Evolutionary conservation across 2,888 invertebrate species (phyloP).

Genomic region (Empis livida): DNA sequence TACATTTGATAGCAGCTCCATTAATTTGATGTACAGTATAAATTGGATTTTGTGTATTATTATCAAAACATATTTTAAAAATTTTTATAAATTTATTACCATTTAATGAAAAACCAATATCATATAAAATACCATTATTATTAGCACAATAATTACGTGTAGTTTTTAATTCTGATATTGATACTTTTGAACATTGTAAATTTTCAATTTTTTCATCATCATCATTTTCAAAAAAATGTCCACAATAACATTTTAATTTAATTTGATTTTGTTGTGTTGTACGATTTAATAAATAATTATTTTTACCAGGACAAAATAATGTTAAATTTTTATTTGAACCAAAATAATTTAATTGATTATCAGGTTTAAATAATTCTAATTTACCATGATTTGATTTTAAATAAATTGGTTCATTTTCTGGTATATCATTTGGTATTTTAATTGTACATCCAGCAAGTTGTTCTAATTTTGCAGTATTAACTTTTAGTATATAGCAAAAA

Average conservation of each 20-base stretch:
- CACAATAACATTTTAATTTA: conserved; percentile 10
- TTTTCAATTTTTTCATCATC: conserved; percentile 7
- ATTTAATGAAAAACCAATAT: conserved; percentile 17
- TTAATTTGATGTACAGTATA: conserved; percentile 30
- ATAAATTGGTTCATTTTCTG: conserved; percentile 4
- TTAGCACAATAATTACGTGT: conserved; percentile 22
- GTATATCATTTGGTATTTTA: conserved; percentile 1
- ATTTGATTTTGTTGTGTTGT: conserved; percentile 3
- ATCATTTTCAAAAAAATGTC: conserved; percentile 6
- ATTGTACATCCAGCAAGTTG: background rate
- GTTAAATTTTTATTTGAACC: conserved; percentile 13
- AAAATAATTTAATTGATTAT: conserved; percentile 11
- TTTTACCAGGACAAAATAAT: conserved; percentile 17
- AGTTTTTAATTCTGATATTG: conserved; percentile 16
- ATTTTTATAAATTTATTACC: conserved; percentile 14
- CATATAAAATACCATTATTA: conserved; percentile 16
- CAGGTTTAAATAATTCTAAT: conserved; percentile 16
- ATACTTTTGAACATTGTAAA: conserved; percentile 14
- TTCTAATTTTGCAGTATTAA: too few relatives aligned
- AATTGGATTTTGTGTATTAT: conserved; percentile 22
- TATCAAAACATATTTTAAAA: conserved; percentile 30
- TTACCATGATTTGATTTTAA: conserved; percentile 1
- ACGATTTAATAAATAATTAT: conserved; percentile 13
- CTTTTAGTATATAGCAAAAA: too few relatives aligned
- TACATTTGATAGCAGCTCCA: conserved; percentile 31